Evolutionary conservation across 92 coral and sea anemone genomes (phyloP), one percentile per base, ranked within the genome.

Genomic region (Galaxea fascicularis): DNA sequence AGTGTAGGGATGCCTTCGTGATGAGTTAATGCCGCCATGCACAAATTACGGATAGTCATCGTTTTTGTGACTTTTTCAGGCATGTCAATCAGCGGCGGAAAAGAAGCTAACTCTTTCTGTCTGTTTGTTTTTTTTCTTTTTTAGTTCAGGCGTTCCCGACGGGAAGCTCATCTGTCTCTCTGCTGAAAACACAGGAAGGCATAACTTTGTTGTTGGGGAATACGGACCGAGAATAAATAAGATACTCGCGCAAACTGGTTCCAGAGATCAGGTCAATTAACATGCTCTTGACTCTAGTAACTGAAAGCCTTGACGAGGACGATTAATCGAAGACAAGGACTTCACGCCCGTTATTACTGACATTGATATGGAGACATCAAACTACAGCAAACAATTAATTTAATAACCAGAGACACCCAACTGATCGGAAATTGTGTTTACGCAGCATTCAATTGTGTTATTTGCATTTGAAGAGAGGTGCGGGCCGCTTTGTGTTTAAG

Each of bases 271-370:
- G 0, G 66, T 29, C 7, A 12, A 27, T 25, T 30, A 25, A 16
- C 49, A 44, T 21, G 30, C 29, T 26, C 63, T 58, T 26, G 53
- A 58, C 30, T n/a, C 58, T 60, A 65, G 76, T 66, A 49, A 80
- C 30, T 76, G 22, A 88, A 62, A 27, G 14, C 49, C 44, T 58
- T 88, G 88, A 59, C 92, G 77, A 45, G 57, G 77, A 57, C 82
- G 12, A 47, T 35, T 59, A 76, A 77, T 62, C 85, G 65, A 77
- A 64, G 53, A 39, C 73, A 78, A 71, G 54, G 39, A 71, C 82
- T 73, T 57, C 86, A 66, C 63, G 56, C 74, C 78, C 70, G 62
- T 73, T 57, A 65, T 73, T 68, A 30, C 58, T 45, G 68, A 82
- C 86, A 39, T 16, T 26, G 78, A 35, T 71, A 70, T 56, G 77